Conservation (phyloP, 1,140 invertebrate genomes). For the Drosophila hydei region DNA sequence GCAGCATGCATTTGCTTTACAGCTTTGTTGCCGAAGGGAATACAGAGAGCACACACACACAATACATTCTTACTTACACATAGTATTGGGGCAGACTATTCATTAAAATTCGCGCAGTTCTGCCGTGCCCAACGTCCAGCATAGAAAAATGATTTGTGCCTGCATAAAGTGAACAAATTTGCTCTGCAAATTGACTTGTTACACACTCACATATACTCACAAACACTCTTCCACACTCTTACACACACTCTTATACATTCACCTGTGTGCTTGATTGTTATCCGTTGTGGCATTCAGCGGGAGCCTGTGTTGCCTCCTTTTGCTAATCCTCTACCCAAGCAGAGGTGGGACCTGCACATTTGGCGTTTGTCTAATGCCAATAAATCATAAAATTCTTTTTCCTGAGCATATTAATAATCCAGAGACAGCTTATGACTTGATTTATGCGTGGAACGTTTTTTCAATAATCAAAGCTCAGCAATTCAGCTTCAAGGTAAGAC, state of each 20-base stretch:
- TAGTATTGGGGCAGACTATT: conserved; percentile 31
- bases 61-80: conserved; percentile 17
- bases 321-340: conserved; percentile 23
- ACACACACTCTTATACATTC: conserved; percentile 11
- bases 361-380: conserved; percentile 46
- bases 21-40: too few relatives aligned
- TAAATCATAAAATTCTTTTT: conserved; percentile 72
- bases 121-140: not conserved
- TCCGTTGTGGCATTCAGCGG: conserved; percentile 47
- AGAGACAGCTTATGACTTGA: conserved; percentile 67
- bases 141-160: conserved; percentile 63
- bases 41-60: not conserved
- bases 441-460: conserved; percentile 60
- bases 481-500: conserved; percentile 41
- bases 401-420: conserved; percentile 70
- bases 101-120: conserved; percentile 53
- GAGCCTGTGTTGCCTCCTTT: not conserved
- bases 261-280: conserved; percentile 35
- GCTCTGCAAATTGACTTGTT: conserved; percentile 69
- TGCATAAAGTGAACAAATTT: conserved; percentile 61
- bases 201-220: conserved; percentile 36
- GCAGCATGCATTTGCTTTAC: too few relatives aligned
- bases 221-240: not conserved
- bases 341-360: conserved; percentile 20
- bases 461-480: conserved; percentile 44